phyloP scores from a whole-genome alignment of 2,888 invertebrate species.

The Cantharis lateralis region DNA sequence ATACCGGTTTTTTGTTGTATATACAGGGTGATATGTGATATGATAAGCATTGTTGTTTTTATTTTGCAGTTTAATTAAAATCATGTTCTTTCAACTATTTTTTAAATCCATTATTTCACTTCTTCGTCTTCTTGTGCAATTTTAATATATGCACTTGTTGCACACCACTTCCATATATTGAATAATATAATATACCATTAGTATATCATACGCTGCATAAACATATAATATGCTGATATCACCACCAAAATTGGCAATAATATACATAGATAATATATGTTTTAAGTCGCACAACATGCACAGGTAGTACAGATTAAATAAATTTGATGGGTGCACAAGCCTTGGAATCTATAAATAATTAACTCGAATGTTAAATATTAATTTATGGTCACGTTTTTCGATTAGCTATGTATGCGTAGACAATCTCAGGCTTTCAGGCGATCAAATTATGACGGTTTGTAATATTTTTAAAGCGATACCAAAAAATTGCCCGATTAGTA shows the following conservation, averaged over 20 bases:
- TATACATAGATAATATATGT: neutral
- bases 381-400: neutral
- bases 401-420: neutral
- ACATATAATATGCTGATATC: too few species aligned
- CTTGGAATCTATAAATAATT: neutral
- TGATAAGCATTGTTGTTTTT: constrained; percentile 4
- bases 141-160: neutral
- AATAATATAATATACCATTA: neutral
- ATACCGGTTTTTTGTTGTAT: constrained; percentile 10
- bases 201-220: too few species aligned
- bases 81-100: neutral
- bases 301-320: neutral
- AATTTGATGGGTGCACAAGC: neutral
- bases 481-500: neutral
- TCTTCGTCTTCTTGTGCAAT: neutral
- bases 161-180: neutral
- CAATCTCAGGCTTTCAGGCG: neutral
- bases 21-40: neutral
- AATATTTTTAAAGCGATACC: neutral
- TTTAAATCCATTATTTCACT: too few species aligned
- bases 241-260: neutral
- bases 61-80: neutral
- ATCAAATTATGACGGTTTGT: neutral
- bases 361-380: neutral
- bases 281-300: neutral